A percentile compares a stretch with the other conserved stretches of the same genome.
Evolutionary conservation across 2,797 vertebrate species (phyloP).

Genomic region (Pseudochaenichthys georgianus): DNA sequence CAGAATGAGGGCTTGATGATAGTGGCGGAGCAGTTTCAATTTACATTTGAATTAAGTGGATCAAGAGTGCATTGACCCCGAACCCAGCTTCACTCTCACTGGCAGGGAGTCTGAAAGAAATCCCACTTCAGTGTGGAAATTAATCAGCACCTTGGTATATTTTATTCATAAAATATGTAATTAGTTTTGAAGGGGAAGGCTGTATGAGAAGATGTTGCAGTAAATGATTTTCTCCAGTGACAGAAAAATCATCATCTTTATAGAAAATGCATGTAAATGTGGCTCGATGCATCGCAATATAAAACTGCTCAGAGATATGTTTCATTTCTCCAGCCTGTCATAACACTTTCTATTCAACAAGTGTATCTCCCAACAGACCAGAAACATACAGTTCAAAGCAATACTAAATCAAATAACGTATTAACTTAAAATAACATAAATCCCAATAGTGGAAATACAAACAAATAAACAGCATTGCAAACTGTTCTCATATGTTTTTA

Average conservation of each 20-base stretch:
- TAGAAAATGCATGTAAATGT: not conserved
- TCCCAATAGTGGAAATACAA: not conserved
- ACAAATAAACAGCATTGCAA: too few relatives aligned
- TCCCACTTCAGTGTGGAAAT: not conserved
- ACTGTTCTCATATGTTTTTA: not conserved
- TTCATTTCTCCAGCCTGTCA: too few relatives aligned
- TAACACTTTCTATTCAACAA: not conserved
- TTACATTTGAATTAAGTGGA: slow-evolving; percentile 37
- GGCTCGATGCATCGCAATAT: not conserved
- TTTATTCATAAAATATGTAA: not conserved
- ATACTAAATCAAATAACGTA: not conserved
- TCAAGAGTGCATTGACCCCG: slow-evolving; percentile 35
- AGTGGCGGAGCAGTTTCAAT: slow-evolving; percentile 28
- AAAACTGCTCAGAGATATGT: not conserved
- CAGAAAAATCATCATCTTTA: not conserved
- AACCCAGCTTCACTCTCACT: not conserved
- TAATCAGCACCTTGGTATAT: not conserved
- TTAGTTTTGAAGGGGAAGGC: too few relatives aligned
- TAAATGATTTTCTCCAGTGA: not conserved
- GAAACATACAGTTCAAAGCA: not conserved
- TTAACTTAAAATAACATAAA: not conserved
- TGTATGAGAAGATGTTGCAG: not conserved
- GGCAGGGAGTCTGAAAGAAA: slow-evolving; percentile 7
- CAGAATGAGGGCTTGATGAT: slow-evolving; percentile 3
- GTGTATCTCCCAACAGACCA: not conserved